Conservation (phyloP, 2,113 vertebrate species). For the Hiodon alosoides region DNA sequence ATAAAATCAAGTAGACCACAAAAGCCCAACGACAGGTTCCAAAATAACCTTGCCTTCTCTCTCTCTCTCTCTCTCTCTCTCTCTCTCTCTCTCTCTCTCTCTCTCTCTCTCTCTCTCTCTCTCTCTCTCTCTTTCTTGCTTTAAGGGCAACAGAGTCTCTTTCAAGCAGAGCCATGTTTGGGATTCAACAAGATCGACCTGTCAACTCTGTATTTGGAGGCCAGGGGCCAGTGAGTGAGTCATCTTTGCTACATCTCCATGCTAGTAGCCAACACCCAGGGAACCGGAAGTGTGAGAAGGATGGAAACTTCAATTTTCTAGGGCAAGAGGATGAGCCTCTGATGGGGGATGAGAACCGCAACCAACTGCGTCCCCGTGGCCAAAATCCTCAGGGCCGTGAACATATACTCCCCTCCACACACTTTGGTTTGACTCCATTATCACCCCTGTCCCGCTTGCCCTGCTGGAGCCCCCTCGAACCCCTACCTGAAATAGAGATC, state of each 20-base stretch:
- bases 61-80: not conserved
- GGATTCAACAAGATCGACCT: slow-evolving; percentile 65
- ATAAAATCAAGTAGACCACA: too few relatives aligned
- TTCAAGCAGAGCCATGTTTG: slow-evolving; percentile 52
- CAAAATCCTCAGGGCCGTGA: slow-evolving; percentile 46
- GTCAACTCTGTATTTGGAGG: slow-evolving; percentile 42
- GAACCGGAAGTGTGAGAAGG: slow-evolving; percentile 64
- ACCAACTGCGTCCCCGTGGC: slow-evolving; percentile 52
- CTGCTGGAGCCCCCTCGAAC: slow-evolving; percentile 62
- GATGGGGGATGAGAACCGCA: slow-evolving; percentile 78
- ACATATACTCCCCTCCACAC: slow-evolving; percentile 23
- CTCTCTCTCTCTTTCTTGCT: slow-evolving; percentile 14
- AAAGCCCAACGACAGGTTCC: too few relatives aligned
- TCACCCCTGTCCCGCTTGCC: slow-evolving; percentile 56
- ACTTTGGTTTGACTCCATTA: slow-evolving; percentile 35
- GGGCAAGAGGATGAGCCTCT: slow-evolving; percentile 41
- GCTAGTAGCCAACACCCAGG: slow-evolving; percentile 25
- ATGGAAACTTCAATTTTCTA: slow-evolving; percentile 88
- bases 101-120: slow-evolving; percentile 19
- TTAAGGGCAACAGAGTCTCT: slow-evolving; percentile 21
- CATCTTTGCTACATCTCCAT: slow-evolving; percentile 33
- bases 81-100: slow-evolving; percentile 11
- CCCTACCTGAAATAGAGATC: slow-evolving; percentile 61
- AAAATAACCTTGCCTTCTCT: too few relatives aligned
- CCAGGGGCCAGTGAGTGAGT: slow-evolving; percentile 14